These are phyloP conservation scores for Dysidea cf. avara DNA, from an alignment of 37 sponge, comb jelly and placozoan species.

Conservation along the genomic window DNA sequence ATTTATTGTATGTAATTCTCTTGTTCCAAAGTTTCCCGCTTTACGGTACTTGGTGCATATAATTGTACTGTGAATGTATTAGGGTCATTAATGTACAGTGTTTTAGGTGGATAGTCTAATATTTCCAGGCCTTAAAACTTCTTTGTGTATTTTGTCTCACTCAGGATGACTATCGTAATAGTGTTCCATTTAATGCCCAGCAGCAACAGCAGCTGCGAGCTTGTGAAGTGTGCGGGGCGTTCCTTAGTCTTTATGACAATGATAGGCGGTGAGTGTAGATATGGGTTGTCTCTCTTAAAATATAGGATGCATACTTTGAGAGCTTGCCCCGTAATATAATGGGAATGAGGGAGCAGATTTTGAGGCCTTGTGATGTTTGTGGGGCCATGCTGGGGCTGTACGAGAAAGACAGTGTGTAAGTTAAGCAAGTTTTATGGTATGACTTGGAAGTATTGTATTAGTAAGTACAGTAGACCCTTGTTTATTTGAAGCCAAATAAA, in stretches of 20 bases:
- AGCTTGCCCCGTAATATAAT: slow-evolving; percentile 9
- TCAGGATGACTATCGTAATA: slow-evolving; percentile 86
- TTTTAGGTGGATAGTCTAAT: neutral
- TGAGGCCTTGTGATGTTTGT: slow-evolving; percentile 74
- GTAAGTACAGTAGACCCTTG: no score
- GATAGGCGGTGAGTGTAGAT: slow-evolving; percentile 74
- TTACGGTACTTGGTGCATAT: no score
- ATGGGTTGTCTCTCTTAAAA: neutral
- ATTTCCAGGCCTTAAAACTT: slow-evolving; percentile 10
- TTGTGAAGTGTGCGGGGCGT: slow-evolving; percentile 99
- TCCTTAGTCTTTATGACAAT: slow-evolving; percentile 98
- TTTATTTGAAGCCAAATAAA: no score
- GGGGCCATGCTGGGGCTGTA: slow-evolving; percentile 71
- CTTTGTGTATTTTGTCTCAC: neutral
- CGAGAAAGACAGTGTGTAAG: slow-evolving; percentile 67
- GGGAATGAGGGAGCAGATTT: slow-evolving; percentile 43
- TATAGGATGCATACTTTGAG: slow-evolving; percentile 23
- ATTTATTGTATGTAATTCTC: no score
- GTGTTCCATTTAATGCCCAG: slow-evolving; percentile 77
- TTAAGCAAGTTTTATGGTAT: no score
- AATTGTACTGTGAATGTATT: neutral
- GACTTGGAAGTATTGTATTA: no score
- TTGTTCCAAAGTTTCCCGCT: no score
- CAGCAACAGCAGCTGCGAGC: slow-evolving; percentile 98
- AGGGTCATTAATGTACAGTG: neutral